phyloP scores from a whole-genome alignment of 1,140 invertebrate species.

The Drosophila bifasciata region DNA sequence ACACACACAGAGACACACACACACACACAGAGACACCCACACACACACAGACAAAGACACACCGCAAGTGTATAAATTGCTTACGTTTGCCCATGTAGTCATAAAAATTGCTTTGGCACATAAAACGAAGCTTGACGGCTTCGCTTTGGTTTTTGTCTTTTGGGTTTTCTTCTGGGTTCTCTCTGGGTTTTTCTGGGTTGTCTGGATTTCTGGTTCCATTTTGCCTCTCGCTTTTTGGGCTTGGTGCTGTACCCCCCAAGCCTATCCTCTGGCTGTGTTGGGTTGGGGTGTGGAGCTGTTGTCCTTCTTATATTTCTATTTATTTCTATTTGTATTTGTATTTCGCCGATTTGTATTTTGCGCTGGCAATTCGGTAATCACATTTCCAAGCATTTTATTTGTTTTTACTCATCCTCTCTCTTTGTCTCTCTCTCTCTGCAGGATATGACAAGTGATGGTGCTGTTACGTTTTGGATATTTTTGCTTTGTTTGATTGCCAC shows the following conservation, averaged over 20 bases:
- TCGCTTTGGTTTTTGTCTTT: slow-evolving; percentile 35
- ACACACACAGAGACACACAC: slow-evolving; percentile 1
- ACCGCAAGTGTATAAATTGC: slow-evolving; percentile 58
- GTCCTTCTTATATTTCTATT: slow-evolving; percentile 39
- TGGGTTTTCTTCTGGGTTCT: slow-evolving; percentile 8
- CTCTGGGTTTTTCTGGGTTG: slow-evolving; percentile 21
- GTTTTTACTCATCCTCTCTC: background rate
- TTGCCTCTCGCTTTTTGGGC: slow-evolving; percentile 25
- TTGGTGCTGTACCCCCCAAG: too few species aligned
- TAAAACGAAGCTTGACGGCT: slow-evolving; percentile 66
- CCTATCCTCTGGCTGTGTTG: background rate
- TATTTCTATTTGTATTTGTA: slow-evolving; percentile 30
- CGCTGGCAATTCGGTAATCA: slow-evolving; percentile 65
- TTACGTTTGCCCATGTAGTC: slow-evolving; percentile 63
- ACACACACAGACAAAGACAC: slow-evolving; percentile 4
- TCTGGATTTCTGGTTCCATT: slow-evolving; percentile 13
- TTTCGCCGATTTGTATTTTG: slow-evolving; percentile 56
- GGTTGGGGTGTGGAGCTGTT: slow-evolving; percentile 4
- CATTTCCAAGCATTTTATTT: slow-evolving; percentile 55
- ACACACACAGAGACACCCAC: background rate
- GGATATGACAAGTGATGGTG: slow-evolving; percentile 84
- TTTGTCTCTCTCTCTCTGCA: slow-evolving; percentile 32
- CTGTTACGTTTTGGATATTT: slow-evolving; percentile 84
- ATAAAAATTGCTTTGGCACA: slow-evolving; percentile 71
- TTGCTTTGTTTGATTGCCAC: slow-evolving; percentile 80